A percentile compares a stretch with the other conserved stretches of the same genome.
Conservation (phyloP, 2,888 invertebrate species). For the Conops quadrifasciatus region DNA sequence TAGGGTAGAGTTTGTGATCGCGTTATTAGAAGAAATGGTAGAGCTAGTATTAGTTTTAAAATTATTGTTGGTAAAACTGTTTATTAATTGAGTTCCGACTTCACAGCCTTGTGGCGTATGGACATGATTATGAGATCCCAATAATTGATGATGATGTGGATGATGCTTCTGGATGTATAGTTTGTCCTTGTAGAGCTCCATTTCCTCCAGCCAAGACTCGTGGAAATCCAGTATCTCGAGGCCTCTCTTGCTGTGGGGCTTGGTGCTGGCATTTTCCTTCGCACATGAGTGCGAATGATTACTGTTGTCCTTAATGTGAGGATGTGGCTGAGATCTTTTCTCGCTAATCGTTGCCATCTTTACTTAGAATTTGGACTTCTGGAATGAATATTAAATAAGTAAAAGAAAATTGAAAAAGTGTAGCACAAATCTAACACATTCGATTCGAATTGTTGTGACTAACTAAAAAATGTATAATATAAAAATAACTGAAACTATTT, state of each 20-base stretch:
- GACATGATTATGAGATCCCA: conserved; percentile 52
- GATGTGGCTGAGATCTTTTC: conserved; percentile 54
- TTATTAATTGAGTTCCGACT: conserved; percentile 37
- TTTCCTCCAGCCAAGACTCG: conserved; percentile 64
- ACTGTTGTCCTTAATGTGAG: conserved; percentile 44
- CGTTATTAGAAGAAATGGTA: conserved; percentile 2
- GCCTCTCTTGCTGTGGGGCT: conserved; percentile 47
- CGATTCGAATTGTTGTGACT: conserved; percentile 36
- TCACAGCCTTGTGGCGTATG: conserved; percentile 48
- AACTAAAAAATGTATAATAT: conserved; percentile 40
- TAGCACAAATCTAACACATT: not conserved
- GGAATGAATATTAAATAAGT: conserved; percentile 18
- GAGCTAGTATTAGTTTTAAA: conserved; percentile 6
- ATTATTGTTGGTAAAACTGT: conserved; percentile 32
- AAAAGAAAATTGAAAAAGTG: conserved; percentile 10
- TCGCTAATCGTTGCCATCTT: conserved; percentile 63
- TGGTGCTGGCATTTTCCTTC: conserved; percentile 55
- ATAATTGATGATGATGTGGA: conserved; percentile 48
- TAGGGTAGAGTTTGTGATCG: conserved; percentile 24
- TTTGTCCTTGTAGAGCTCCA: conserved; percentile 61
- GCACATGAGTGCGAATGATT: conserved; percentile 42
- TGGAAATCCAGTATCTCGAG: conserved; percentile 63
- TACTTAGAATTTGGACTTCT: conserved; percentile 57
- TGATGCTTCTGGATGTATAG: conserved; percentile 56
- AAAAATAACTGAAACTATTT: conserved; percentile 57